Evolutionary conservation across 2,797 vertebrate genomes (phyloP), one percentile per base, ranked within the genome.

Genomic region (Tenualosa thibaudeaui): DNA sequence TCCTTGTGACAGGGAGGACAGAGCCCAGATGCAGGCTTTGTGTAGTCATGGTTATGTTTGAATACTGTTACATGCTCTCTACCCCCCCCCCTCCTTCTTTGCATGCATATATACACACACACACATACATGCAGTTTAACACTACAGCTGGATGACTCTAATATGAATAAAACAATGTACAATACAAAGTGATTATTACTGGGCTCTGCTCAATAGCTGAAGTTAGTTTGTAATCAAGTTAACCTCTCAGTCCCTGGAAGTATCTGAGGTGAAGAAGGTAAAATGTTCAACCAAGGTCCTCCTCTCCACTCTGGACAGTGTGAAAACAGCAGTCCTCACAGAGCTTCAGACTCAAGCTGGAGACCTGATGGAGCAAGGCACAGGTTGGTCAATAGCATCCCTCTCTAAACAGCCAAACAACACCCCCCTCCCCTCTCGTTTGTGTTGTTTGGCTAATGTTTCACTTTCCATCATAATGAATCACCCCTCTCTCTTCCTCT

Each of bases 371-470:
- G 40, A 78, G 71, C 40, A 9, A 37, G 71, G 40, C 40, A 46
- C 71, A 43, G 71, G 85, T 83, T 84, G 85, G 87, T 88, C 85
- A 86, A 83, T 51, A 81, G 81, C 83, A 17, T 84, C 86, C 81
- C 75, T 24, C n/a, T 87, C 88, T 43, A 22, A 43, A 51, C 50
- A 51, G 50, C 50, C 50, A 51, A 51, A 7, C 50, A 31, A 0
- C 31, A 31, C 31, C 31, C 60, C 60, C 22, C 87, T 88, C 31
- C 37, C 75, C 43, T 82, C 85, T 88, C 86, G 91, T 92, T 93
- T 95, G 93, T 94, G 85, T 95, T 94, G 94, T 93, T 94, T 94
- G 94, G 91, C 92, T 92, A 92, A 93, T 92, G 93, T 93, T 94
- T 94, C 90, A 88, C 92, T 91, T 89, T 93, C 93, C 91, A 91